Percentiles rank a stretch among this genome's conserved stretches.
Conservation (phyloP, 1,140 invertebrate genomes). For the Eupeodes corollae region DNA sequence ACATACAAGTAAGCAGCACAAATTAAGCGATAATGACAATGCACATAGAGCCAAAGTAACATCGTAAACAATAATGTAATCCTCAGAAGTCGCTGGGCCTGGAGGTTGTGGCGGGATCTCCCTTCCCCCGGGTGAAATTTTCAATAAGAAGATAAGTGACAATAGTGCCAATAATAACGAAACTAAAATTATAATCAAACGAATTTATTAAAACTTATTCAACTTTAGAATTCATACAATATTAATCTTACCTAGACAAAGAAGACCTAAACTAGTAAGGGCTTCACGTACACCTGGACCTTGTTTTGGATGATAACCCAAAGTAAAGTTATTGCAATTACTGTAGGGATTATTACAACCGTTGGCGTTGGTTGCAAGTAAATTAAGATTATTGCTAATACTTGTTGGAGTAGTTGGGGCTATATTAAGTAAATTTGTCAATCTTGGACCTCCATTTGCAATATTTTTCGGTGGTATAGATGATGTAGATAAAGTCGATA, state of each 20-base stretch:
- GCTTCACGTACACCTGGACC: conserved; percentile 47
- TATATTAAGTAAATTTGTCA: conserved; percentile 25
- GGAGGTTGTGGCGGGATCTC: conserved; percentile 44
- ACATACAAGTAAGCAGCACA: conserved; percentile 85
- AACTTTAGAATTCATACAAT: not conserved
- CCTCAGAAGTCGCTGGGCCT: conserved; percentile 49
- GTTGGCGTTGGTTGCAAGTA: conserved; percentile 1
- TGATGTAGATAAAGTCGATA: conserved; percentile 48
- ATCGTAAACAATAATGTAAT: conserved; percentile 79
- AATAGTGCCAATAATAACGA: conserved; percentile 70
- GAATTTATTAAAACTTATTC: not conserved
- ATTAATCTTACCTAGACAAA: conserved; percentile 49
- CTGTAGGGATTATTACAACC: conserved; percentile 17
- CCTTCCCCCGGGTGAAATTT: conserved; percentile 59
- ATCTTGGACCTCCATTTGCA: conserved; percentile 17
- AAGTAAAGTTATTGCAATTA: conserved; percentile 21
- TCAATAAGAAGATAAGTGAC: conserved; percentile 72
- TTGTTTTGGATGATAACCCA: conserved; percentile 18
- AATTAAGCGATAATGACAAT: conserved; percentile 72
- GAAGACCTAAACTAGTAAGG: conserved; percentile 71
- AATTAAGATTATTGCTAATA: conserved; percentile 1
- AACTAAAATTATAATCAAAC: conserved; percentile 36
- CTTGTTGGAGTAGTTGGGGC: conserved; percentile 6
- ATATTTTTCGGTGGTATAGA: conserved; percentile 14
- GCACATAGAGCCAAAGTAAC: conserved; percentile 80